Evolutionary conservation across 2,113 vertebrate genomes (phyloP), one percentile per base, ranked within the genome.

Genomic region (Eretmochelys imbricata): DNA sequence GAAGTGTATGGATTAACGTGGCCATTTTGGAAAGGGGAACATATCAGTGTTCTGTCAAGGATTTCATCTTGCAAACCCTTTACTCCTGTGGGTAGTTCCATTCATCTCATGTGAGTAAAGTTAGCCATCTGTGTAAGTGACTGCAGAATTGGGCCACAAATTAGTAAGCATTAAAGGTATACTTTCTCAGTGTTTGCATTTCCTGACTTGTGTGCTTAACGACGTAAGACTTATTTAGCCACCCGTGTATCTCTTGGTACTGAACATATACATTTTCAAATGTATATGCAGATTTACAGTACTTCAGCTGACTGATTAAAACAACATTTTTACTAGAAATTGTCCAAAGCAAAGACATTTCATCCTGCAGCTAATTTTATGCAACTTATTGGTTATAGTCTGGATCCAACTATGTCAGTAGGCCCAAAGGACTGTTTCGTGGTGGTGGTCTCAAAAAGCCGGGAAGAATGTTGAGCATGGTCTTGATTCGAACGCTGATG

Each of bases 161-260:
- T 78, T 46, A 48, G 38, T 93, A 83, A 91, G 84, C 57, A 50
- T 83, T 84, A 89, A 55, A 80, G 78, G 35, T 6, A 4, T 81
- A n/a, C 90, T 92, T 91, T 92, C 76, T 80, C 89, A 92, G 59
- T n/a, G 94, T 82, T 85, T 93, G 80, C 53, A 5, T 93, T 94
- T 90, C 76, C 59, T 90, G 76, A 92, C 91, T 90, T n/a, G 49
- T 89, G 35, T 88, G 4, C 27, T 90, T 81, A 53, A 75, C 95
- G 89, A 91, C 86, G 48, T 5, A 82, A 87, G 93, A 88, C 94
- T 92, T 50, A 76, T 94, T 89, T 82, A 88, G 51, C 72, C 80
- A 42, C 54, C 4, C 48, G 85, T 12, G 50, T 42, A 82, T 38
- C 89, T 88, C 81, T 51, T 57, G 82, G 57, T 81, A 82, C 88